Conservation (phyloP, 2,113 vertebrate species). For the Scalopus aquaticus region DNA sequence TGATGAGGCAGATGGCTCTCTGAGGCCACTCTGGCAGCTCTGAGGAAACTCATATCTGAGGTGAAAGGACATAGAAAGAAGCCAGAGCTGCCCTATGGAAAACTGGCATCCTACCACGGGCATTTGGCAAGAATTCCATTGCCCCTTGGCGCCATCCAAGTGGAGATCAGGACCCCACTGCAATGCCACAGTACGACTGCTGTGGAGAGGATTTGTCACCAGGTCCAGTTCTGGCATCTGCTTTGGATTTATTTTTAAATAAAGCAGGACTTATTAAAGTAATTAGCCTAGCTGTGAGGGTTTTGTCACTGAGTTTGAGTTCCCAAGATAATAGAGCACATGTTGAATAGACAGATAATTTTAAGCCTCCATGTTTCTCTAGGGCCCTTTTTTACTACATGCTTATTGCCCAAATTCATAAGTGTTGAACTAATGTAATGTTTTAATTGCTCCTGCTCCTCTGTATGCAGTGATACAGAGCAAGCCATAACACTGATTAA, state of each 20-base stretch:
- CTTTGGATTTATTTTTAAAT: slow-evolving; percentile 75
- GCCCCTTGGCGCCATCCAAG: neutral
- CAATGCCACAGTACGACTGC: neutral
- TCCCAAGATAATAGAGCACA: slow-evolving; percentile 57
- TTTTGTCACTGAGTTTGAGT: slow-evolving; percentile 42
- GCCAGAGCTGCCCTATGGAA: neutral
- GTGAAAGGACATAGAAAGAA: neutral
- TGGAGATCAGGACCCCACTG: neutral
- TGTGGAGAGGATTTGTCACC: neutral
- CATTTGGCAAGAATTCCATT: neutral
- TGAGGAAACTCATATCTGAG: neutral
- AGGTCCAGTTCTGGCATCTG: slow-evolving; percentile 13
- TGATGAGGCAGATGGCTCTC: neutral
- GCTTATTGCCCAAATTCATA: slow-evolving; percentile 62
- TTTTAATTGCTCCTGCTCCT: slow-evolving; percentile 73
- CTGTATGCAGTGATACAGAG: slow-evolving; percentile 27
- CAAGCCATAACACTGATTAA: slow-evolving; percentile 39
- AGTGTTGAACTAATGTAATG: slow-evolving; percentile 55
- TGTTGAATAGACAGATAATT: slow-evolving; percentile 72
- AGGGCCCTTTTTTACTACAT: slow-evolving; percentile 2
- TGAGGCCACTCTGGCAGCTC: neutral
- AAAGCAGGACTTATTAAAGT: slow-evolving; percentile 69
- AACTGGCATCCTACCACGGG: neutral
- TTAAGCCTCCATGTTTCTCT: slow-evolving; percentile 44
- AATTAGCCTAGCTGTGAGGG: slow-evolving; percentile 67